Evolutionary conservation across 1,140 invertebrate genomes (phyloP).

Genomic region (Yoshiicerus persimilis): DNA sequence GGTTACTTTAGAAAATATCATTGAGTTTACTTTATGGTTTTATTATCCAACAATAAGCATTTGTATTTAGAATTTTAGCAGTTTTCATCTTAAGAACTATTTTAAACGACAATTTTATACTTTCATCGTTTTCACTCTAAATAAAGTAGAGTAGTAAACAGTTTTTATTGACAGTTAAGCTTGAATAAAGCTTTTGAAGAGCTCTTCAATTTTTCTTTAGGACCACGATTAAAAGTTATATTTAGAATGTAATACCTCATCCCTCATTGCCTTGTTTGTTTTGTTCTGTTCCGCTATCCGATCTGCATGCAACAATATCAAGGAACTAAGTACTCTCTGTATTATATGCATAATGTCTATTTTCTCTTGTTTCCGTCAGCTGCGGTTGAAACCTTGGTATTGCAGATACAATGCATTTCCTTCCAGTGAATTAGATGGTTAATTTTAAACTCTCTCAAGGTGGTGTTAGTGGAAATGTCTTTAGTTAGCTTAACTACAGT

Average conservation of each 20-base stretch:
- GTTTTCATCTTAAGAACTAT: too few species aligned
- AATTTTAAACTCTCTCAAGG: neutral
- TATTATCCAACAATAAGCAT: neutral
- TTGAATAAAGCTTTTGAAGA: neutral
- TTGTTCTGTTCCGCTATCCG: neutral
- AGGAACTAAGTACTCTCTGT: neutral
- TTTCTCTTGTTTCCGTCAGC: neutral
- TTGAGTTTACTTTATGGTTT: neutral
- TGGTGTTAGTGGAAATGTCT: neutral
- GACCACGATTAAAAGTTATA: neutral
- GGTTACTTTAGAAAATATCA: too few species aligned
- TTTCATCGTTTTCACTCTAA: too few species aligned
- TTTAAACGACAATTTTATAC: too few species aligned
- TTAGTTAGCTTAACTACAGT: neutral
- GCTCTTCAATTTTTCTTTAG: neutral
- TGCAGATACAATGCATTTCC: neutral
- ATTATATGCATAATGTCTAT: neutral
- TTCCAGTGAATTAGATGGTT: neutral
- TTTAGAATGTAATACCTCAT: neutral
- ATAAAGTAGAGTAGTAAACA: too few species aligned
- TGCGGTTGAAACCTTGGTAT: neutral
- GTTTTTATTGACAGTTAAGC: too few species aligned
- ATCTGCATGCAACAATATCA: neutral
- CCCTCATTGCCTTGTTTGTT: neutral
- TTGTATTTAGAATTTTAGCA: too few species aligned